Evolutionary conservation across 1,140 invertebrate species (phyloP).

Genomic region (Ips nitidus): DNA sequence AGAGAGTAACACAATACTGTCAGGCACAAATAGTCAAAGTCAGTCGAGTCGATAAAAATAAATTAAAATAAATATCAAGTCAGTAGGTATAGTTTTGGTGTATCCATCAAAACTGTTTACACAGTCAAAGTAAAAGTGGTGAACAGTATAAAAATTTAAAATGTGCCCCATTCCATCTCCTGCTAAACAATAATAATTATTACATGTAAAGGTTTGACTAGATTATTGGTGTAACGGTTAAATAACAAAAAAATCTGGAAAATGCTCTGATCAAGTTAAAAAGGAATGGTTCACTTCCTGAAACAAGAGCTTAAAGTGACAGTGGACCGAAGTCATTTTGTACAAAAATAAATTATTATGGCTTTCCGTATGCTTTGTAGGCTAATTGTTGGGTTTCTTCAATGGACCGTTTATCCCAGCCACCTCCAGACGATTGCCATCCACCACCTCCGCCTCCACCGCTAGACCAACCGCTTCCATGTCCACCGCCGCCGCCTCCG

Average conservation of each 20-base stretch:
- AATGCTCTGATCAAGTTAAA: neutral
- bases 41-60: neutral
- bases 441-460: slow-evolving; percentile 61
- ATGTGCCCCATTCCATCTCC: neutral
- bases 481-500: slow-evolving; percentile 62
- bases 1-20: slow-evolving; percentile 7
- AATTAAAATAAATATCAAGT: neutral
- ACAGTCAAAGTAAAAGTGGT: too few relatives aligned
- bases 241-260: too few relatives aligned
- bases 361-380: slow-evolving; percentile 61
- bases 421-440: slow-evolving; percentile 55
- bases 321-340: neutral
- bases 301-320: neutral
- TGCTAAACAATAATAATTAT: too few relatives aligned
- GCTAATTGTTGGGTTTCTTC: slow-evolving; percentile 66
- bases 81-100: neutral
- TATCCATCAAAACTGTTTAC: too few relatives aligned
- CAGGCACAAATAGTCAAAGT: slow-evolving; percentile 4
- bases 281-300: neutral
- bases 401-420: slow-evolving; percentile 56
- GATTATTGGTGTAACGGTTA: too few relatives aligned
- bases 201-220: too few relatives aligned
- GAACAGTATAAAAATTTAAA: neutral
- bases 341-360: slow-evolving; percentile 10
- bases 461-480: slow-evolving; percentile 52